Evolutionary conservation across 2,113 vertebrate species (phyloP), one percentile per base, ranked within the genome.

Genomic region (Corythoichthys haematopterus): DNA sequence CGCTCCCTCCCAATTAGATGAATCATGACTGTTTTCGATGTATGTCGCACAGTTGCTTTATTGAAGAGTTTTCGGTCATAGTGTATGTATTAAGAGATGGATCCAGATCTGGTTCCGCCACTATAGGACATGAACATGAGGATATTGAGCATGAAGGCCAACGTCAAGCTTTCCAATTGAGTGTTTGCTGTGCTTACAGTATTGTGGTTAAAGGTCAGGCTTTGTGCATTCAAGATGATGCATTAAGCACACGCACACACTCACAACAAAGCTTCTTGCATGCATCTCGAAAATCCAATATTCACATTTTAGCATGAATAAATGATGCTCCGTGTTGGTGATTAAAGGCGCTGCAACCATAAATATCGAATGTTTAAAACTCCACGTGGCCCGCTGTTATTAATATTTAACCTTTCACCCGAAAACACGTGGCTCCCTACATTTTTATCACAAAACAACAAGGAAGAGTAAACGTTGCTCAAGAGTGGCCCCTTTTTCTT

Each of bases 351-450:
- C 13, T 50, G 33, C 52, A 59, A n/a, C 12, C 48, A 16, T 37
- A 70, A 64, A 59, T 60, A 40, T 4, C 12, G 4, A 5, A 11
- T 47, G 53, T 16, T 72, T 3, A n/a, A 36, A 69, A 16, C 61
- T 61, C 69, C 61, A 65, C 72, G 52, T 57, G 65, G 68, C 52
- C 63, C 50, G 45, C 63, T 66, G 72, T 83, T 60, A 73, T 91
- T 87, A 88, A 90, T 90, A 86, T 90, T 89, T 89, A 92, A 91
- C 90, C 79, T 76, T 78, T 64, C 46, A 64, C 63, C 28, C 66
- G 67, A 75, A 88, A 86, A 87, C 87, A 75, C 85, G 81, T 16
- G 69, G 2, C 53, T 10, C 83, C 13, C 59, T 45, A 4, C 40
- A 6, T 10, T 83, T 87, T 91, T 90, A 90, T 90, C 88, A 75